A percentile compares a stretch with the other conserved stretches of the same genome.
Conservation (phyloP, 2,113 vertebrate species). For the Aphelocoma coerulescens region DNA sequence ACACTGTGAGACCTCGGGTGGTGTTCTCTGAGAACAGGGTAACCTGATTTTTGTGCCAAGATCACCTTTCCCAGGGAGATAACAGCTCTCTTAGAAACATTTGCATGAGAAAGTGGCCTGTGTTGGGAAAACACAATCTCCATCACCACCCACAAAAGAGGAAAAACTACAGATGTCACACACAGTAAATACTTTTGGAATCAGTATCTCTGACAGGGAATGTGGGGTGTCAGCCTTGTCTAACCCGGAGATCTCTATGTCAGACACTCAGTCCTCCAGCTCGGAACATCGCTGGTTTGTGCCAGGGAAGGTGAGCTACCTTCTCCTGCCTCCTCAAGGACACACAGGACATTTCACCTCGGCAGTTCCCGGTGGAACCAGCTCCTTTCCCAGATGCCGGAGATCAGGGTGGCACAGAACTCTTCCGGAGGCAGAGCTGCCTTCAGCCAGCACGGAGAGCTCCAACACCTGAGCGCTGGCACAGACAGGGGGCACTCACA, state of each 20-base stretch:
- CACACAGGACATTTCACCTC: neutral
- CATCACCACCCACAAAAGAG: neutral
- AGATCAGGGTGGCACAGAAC: neutral
- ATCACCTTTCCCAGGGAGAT: neutral
- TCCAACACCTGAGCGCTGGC: neutral
- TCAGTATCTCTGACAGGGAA: neutral
- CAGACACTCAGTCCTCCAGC: neutral
- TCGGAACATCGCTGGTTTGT: neutral
- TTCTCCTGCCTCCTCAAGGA: neutral
- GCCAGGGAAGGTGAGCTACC: neutral
- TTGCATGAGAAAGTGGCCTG: neutral
- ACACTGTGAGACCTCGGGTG: neutral
- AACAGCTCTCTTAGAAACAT: neutral
- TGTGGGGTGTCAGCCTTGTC: neutral
- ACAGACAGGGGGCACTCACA: accelerated
- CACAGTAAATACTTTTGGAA: neutral
- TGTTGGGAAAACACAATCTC: neutral
- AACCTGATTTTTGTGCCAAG: neutral
- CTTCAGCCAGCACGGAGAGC: neutral
- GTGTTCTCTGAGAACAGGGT: neutral
- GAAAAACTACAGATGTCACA: neutral
- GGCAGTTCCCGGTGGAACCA: neutral
- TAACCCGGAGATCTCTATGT: neutral
- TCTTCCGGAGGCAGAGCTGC: neutral
- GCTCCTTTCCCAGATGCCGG: neutral